Base-by-base conservation (phyloP, 1,140 invertebrate genomes). In the Paramacrobiotus metropolitanus region DNA sequence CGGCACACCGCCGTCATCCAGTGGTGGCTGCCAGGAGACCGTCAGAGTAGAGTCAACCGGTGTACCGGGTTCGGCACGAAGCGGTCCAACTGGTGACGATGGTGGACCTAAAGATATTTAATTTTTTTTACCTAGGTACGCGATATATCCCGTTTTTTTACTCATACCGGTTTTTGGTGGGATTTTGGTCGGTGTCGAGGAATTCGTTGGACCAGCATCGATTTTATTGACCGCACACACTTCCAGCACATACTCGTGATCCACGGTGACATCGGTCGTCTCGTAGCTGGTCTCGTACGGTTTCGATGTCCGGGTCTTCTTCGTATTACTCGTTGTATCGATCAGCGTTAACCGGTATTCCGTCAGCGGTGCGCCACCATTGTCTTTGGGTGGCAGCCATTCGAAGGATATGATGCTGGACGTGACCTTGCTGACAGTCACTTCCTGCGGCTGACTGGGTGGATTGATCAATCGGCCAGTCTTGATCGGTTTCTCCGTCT, bases 11-110 rank as follows among this genome's bases (percentile, higher is more conserved):
- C 91, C 91, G 73, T 96, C 90, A 66, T 80, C 83, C 75, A 93
- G 88, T 3, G 90, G 90, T 63, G 83, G 82, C 61, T 88, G 87
- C 89, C 89, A 94, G 73, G 86, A 88, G 67, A 96, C 82, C 69
- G 87, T 77, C 68, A 86, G 80, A 61, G 87, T 80, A 75, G 88
- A 83, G 65, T 81, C 80, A 66, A 86, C 84, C 2, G 85, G n/a
- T n/a, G n/a, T n/a, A n/a, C n/a, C 80, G 30, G 81, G 82, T 60
- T 85, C 77, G 44, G 86, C 83, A 73, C 91, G 87, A 60, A 91
- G 73, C 30, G 88, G 88, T 21, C 83, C 85, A 3, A 87, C 90
- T 30, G 88, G 88, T 61, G 87, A 83, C 29, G 86, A 86, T 65
- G 88, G 88, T 62, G 86, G 83, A 65, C n/a, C n/a, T n/a, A n/a